Percentiles rank a stretch among this genome's conserved stretches.
Evolutionary conservation across 1,140 invertebrate genomes (phyloP).

Genomic region (Brachionus asplanchnoidis): DNA sequence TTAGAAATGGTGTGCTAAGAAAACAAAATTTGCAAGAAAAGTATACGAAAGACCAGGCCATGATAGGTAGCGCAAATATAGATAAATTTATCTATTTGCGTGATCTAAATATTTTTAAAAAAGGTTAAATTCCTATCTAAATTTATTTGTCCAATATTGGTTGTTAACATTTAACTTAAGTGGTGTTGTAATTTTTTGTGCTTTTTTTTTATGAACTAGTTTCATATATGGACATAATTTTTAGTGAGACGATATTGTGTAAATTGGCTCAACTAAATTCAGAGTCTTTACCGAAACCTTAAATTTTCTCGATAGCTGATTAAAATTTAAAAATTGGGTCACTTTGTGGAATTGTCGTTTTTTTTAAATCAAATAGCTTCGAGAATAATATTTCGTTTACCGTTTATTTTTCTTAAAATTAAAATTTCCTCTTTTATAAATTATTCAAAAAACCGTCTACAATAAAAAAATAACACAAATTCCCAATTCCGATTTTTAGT

Average conservation of each 20-base stretch:
- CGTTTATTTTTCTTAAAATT: not conserved
- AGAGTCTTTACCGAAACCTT: not conserved
- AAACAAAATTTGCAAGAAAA: not conserved
- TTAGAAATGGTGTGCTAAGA: not conserved
- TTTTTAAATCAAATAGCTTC: not conserved
- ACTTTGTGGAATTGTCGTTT: not conserved
- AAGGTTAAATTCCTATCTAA: constrained; percentile 32
- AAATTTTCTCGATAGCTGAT: not conserved
- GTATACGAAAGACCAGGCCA: not conserved
- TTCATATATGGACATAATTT: not conserved
- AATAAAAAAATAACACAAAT: not conserved
- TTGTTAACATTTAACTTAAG: not conserved
- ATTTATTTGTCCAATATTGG: not conserved
- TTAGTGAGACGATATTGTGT: not conserved
- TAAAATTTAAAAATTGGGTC: constrained; percentile 1
- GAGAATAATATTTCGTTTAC: not conserved
- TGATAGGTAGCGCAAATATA: not conserved
- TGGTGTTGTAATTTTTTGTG: not conserved
- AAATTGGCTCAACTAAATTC: not conserved
- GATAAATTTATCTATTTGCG: constrained; percentile 12
- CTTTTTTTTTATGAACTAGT: not conserved
- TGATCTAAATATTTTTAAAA: constrained; percentile 30
- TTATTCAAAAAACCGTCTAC: not conserved
- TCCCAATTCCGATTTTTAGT: not conserved
- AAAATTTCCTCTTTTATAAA: not conserved